A percentile compares a stretch with the other conserved stretches of the same genome.
Evolutionary conservation across 2,888 invertebrate genomes (phyloP).

Genomic region (Drosophila antonietae): DNA sequence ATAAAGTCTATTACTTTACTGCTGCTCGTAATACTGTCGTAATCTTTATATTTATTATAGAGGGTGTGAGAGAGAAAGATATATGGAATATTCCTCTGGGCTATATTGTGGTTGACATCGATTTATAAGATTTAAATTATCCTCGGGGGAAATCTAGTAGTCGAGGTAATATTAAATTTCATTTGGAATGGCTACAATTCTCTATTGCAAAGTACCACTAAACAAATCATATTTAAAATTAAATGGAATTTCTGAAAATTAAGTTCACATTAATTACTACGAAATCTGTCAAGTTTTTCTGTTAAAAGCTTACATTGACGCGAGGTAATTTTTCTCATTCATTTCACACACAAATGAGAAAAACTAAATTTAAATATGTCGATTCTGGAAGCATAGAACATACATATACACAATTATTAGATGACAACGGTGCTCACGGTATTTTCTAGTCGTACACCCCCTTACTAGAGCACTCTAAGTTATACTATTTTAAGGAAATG

Average conservation of each 20-base stretch:
- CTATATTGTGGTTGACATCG: no score
- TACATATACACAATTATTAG: neutral
- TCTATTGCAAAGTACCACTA: neutral
- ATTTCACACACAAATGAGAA: neutral
- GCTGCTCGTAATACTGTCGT: neutral
- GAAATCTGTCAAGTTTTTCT: neutral
- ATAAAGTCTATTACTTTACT: slow-evolving; percentile 16
- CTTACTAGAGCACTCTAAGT: neutral
- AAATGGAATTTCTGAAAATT: neutral
- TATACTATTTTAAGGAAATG: slow-evolving; percentile 2
- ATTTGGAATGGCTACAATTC: neutral
- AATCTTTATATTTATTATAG: neutral
- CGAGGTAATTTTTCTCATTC: neutral
- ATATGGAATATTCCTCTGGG: no score
- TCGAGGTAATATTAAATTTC: neutral
- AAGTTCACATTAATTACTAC: neutral
- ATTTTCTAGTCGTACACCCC: slow-evolving; percentile 1
- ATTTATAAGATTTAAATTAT: neutral
- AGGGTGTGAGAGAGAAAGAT: neutral
- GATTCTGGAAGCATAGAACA: neutral
- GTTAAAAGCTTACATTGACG: neutral
- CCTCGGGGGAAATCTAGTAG: neutral
- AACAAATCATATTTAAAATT: neutral
- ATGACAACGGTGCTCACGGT: slow-evolving; percentile 4
- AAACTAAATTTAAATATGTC: neutral